Conservation (phyloP, 92 coral and sea anemone species). For the Metridium senile region DNA sequence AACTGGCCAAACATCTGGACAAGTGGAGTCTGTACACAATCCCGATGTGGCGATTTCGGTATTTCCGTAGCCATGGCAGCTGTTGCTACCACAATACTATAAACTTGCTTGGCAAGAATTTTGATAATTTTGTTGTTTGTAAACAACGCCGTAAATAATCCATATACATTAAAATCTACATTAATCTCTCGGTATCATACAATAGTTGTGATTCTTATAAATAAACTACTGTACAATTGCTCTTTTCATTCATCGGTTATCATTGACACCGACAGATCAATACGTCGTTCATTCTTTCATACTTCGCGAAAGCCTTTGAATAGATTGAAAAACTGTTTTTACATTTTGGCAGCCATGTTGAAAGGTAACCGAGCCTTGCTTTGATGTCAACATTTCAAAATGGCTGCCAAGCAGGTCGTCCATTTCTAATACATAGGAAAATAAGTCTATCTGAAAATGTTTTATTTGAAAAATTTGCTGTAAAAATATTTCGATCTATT, state of each 20-base stretch:
- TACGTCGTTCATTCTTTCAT: constrained; percentile 15
- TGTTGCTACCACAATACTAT: constrained; percentile 26
- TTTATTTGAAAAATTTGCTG: not conserved
- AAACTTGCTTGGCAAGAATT: constrained; percentile 44
- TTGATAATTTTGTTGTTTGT: constrained; percentile 30
- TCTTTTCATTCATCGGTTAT: not conserved
- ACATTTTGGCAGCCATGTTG: not conserved
- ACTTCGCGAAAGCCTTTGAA: constrained; percentile 30
- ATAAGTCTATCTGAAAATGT: constrained; percentile 12
- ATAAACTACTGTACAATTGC: not conserved
- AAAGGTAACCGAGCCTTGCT: not conserved
- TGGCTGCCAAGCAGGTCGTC: not conserved
- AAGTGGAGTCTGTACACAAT: constrained; percentile 22
- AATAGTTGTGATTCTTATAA: not conserved
- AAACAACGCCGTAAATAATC: constrained; percentile 29
- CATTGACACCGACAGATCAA: constrained; percentile 28
- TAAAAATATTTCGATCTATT: constrained; percentile 32
- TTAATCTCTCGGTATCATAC: constrained; percentile 26
- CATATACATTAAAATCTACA: constrained; percentile 15
- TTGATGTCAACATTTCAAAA: not conserved
- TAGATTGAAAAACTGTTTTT: constrained; percentile 24
- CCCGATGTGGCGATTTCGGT: not conserved
- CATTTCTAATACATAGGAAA: not conserved
- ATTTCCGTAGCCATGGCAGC: constrained; percentile 29
- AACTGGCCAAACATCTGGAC: constrained; percentile 20